A percentile compares a stretch with the other conserved stretches of the same genome.
Conservation (phyloP, 2,797 vertebrate genomes). For the Coccyzus lansbergi region DNA sequence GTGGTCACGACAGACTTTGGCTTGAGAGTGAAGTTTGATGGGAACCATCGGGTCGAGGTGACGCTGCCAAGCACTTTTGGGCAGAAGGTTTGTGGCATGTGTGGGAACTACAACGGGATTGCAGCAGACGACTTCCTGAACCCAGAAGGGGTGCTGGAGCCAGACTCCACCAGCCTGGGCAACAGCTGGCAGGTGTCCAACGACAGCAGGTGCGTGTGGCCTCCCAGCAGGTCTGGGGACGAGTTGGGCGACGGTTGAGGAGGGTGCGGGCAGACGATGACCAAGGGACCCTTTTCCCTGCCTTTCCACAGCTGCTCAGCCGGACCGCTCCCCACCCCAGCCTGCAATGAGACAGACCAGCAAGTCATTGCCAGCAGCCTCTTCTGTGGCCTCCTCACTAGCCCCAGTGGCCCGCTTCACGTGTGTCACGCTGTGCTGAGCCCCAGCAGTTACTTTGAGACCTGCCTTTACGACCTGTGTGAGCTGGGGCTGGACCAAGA, state of each 20-base stretch:
- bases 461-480: constrained; percentile 68
- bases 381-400: constrained; percentile 65
- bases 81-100: constrained; percentile 68
- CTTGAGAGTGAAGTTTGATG: constrained; percentile 71
- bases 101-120: constrained; percentile 70
- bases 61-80: constrained; percentile 36
- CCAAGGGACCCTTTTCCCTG: neutral
- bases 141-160: constrained; percentile 57
- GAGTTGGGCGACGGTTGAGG: neutral
- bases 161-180: constrained; percentile 70
- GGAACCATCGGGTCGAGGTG: constrained; percentile 66
- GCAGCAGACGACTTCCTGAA: constrained; percentile 70
- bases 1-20: constrained; percentile 68
- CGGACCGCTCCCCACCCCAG: neutral
- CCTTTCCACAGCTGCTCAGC: constrained; percentile 51
- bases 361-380: constrained; percentile 38
- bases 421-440: constrained; percentile 47
- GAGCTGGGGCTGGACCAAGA: constrained; percentile 32
- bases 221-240: neutral
- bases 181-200: constrained; percentile 73
- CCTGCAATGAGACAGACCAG: constrained; percentile 46
- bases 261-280: neutral
- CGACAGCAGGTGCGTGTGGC: constrained; percentile 45
- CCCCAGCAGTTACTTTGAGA: constrained; percentile 50
- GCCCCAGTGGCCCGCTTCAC: constrained; percentile 32